These are phyloP conservation scores for Synergus gifuensis DNA, from an alignment of 2,888 invertebrate genomes.

Conservation along the genomic window DNA sequence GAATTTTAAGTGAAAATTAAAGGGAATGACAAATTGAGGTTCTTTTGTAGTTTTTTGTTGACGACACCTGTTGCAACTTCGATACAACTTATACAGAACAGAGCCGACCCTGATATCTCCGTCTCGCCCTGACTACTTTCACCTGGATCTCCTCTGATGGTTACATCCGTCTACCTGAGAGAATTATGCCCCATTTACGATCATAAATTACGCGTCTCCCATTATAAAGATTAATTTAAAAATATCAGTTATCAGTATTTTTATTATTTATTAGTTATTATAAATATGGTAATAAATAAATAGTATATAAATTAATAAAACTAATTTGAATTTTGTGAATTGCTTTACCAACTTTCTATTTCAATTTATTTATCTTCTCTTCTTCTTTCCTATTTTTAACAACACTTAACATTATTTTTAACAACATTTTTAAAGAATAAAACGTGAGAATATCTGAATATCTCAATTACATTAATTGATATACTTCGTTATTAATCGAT, in stretches of 20 bases:
- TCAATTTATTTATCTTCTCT: not conserved
- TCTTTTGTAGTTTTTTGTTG: slow-evolving; percentile 37
- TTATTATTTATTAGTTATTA: not conserved
- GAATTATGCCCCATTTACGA: slow-evolving; percentile 69
- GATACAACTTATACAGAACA: slow-evolving; percentile 48
- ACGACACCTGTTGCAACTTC: slow-evolving; percentile 56
- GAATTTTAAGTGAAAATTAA: not conserved
- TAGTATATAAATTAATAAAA: not conserved
- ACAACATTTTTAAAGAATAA: not conserved
- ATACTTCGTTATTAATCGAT: no score
- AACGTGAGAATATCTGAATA: not conserved
- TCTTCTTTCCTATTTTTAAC: not conserved
- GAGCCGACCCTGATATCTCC: slow-evolving; percentile 57
- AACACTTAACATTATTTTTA: no score
- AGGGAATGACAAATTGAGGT: slow-evolving; percentile 1
- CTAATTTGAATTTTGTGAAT: not conserved
- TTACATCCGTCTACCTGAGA: slow-evolving; percentile 71
- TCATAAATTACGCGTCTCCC: slow-evolving; percentile 56
- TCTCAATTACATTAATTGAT: no score
- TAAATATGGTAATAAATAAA: not conserved
- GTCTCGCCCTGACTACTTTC: slow-evolving; percentile 69
- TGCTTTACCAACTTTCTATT: not conserved
- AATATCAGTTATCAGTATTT: not conserved
- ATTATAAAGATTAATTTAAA: not conserved
- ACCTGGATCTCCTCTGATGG: slow-evolving; percentile 70